These are phyloP conservation scores for Bufo bufo DNA, from an alignment of 2,113 vertebrate genomes.

Conservation along the genomic window DNA sequence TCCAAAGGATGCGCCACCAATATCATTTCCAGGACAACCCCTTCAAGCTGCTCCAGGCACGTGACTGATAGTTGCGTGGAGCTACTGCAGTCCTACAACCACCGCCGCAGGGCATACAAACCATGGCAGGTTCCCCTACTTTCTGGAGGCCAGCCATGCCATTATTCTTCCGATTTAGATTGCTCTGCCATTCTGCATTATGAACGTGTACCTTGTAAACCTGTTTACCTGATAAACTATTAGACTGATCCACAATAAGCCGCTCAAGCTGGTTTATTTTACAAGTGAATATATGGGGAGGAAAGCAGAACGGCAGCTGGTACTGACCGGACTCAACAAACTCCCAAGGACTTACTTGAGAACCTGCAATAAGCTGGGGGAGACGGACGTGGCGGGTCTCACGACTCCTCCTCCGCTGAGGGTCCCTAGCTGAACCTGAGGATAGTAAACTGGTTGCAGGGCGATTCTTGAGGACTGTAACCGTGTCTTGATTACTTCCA, in stretches of 20 bases:
- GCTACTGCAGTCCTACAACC: background rate
- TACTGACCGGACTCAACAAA: background rate
- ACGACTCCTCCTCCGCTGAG: constrained; percentile 87
- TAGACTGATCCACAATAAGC: background rate
- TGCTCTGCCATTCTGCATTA: background rate
- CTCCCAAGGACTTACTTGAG: constrained; percentile 82
- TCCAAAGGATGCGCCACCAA: too few species aligned
- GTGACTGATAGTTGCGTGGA: background rate
- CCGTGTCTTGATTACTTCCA: constrained; percentile 94
- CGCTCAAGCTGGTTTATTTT: background rate
- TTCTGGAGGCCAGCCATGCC: too few species aligned
- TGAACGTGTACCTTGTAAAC: background rate
- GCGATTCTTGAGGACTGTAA: constrained; percentile 89
- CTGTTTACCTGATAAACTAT: background rate
- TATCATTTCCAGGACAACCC: too few species aligned
- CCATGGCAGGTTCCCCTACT: background rate
- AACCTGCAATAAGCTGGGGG: constrained; percentile 86
- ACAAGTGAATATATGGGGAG: too few species aligned
- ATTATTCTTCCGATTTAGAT: too few species aligned
- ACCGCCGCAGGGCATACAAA: background rate
- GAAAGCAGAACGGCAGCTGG: background rate
- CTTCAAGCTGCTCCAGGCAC: too few species aligned
- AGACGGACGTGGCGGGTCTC: constrained; percentile 79
- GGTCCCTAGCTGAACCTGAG: constrained; percentile 92
- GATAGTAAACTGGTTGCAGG: constrained; percentile 84